A percentile compares a stretch with the other conserved stretches of the same genome.
These are phyloP conservation scores for Okapia johnstoni DNA, from an alignment of 2,113 vertebrate genomes.

Conservation along the genomic window DNA sequence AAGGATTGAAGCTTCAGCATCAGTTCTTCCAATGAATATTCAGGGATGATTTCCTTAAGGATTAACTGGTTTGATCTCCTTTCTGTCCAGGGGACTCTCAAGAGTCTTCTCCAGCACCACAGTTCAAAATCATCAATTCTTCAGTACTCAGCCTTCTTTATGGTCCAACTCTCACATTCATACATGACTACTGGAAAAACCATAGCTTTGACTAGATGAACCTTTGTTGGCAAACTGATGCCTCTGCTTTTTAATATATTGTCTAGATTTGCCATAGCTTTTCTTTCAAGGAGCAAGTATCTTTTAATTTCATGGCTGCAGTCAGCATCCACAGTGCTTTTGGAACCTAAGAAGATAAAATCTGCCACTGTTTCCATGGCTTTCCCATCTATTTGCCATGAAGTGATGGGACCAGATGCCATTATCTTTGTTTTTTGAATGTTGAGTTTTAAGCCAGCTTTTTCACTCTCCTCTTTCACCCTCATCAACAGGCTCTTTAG, in stretches of 20 bases:
- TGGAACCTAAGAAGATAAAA: background rate
- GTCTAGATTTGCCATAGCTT: background rate
- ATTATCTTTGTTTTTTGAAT: background rate
- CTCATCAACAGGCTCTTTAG: background rate
- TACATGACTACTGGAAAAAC: background rate
- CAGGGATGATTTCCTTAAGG: background rate
- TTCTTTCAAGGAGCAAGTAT: background rate
- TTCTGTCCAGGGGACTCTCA: background rate
- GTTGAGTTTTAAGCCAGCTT: background rate
- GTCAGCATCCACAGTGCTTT: background rate
- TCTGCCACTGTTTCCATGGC: background rate
- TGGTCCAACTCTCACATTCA: background rate
- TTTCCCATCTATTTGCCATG: background rate
- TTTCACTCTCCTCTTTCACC: background rate
- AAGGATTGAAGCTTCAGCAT: background rate
- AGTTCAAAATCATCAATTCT: background rate
- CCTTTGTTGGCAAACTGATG: background rate
- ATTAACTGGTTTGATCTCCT: background rate
- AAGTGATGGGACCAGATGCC: background rate
- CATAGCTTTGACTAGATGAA: background rate
- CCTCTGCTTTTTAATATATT: background rate
- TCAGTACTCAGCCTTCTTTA: background rate
- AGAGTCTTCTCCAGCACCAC: background rate
- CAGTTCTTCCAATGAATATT: background rate
- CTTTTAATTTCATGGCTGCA: background rate